Base-by-base conservation (phyloP, 2,113 vertebrate genomes). In the Antigone vipio region DNA sequence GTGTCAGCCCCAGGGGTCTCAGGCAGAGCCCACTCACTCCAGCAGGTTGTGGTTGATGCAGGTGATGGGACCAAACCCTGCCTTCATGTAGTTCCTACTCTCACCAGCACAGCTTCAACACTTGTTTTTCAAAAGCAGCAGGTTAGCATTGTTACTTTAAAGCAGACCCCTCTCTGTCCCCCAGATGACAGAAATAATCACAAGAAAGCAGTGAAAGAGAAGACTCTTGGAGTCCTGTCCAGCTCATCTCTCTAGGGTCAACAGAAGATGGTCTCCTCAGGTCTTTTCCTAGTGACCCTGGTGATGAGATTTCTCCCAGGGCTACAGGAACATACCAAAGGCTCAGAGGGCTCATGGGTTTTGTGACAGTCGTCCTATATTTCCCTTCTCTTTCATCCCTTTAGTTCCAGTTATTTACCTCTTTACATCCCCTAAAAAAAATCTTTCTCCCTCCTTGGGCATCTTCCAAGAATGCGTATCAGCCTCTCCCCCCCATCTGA, bases 401-500 rank as follows among this genome's bases (percentile, higher is more conserved):
- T 83, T 18, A 53, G 6, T 69, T 44, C 29, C 63, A 83, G 40
- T 50, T 69, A n/a, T 82, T 74, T 86, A 49, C 26, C 71, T 45
- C 24, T 81, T 44, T 66, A 3, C 17, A 29, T 50, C 23, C 50
- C 81, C 52, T 55, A 55, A 62, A 67, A 64, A 44, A 53, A 44
- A 14, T 74, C 56, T 22, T 56, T 78, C n/a, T 71, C 66, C 40
- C 45, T 78, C 66, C 66, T 53, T 60, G 81, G 72, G 76, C 85
- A 66, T 34, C 89, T 47, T 78, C 79, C 79, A 77, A 59, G 77
- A 59, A 52, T 3, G 20, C 0, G 3, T 52, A 49, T 64, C 78
- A 83, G 81, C 72, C 45, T 55, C 72, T 95, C 50, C 81, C 58
- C 88, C 77, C 27, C 64, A 80, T 15, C 85, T 94, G 94, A 94